Evolutionary conservation across 2,888 invertebrate species (phyloP).

Genomic region (Mamestra brassicae): DNA sequence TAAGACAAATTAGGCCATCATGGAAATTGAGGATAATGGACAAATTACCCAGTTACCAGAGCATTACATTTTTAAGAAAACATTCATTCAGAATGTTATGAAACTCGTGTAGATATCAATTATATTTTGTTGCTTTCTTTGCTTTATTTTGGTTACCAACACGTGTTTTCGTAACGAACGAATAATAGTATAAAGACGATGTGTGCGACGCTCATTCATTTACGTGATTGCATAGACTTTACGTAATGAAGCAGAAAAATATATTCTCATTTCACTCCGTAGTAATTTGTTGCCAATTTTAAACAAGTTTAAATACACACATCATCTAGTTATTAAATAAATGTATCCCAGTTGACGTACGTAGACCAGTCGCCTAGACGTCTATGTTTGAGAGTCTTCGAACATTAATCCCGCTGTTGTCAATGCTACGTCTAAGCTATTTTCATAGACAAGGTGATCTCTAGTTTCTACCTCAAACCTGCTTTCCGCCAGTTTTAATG

Average conservation of each 20-base stretch:
- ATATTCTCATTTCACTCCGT: slow-evolving; percentile 4
- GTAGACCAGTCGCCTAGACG: slow-evolving; percentile 21
- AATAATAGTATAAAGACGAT: neutral
- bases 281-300: neutral
- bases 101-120: slow-evolving; percentile 28
- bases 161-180: slow-evolving; percentile 8
- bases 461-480: slow-evolving; percentile 49
- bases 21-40: slow-evolving; percentile 41
- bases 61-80: slow-evolving; percentile 20
- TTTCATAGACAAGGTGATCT: slow-evolving; percentile 70
- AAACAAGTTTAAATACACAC: slow-evolving; percentile 8
- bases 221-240: neutral
- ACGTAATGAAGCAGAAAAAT: neutral
- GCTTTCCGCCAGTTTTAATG: slow-evolving; percentile 59
- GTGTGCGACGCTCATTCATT: neutral
- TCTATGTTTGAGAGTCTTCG: slow-evolving; percentile 35
- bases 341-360: neutral
- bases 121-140: neutral
- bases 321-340: neutral
- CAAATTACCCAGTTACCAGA: slow-evolving; percentile 39
- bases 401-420: slow-evolving; percentile 62
- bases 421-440: slow-evolving; percentile 68
- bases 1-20: slow-evolving; percentile 48
- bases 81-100: slow-evolving; percentile 16
- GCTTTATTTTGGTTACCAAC: neutral